Base-by-base conservation (phyloP, 2,888 invertebrate genomes). In the Anthoptus insignis region DNA sequence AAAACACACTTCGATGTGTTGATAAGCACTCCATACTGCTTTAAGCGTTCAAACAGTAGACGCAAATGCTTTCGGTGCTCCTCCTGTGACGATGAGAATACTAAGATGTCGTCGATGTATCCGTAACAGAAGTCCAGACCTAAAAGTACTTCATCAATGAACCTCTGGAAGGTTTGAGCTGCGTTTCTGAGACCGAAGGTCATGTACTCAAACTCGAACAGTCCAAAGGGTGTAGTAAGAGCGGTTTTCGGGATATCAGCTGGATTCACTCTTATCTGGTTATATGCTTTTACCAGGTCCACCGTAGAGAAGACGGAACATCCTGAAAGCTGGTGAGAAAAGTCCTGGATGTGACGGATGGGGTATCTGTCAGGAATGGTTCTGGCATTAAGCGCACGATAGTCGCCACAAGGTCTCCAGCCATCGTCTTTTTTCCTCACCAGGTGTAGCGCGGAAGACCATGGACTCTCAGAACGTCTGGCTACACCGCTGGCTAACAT, bases 111-210 rank as follows among this genome's bases (percentile, higher is more conserved):
- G n/a, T 37, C 37, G 11, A 37, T 11, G 37, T 37, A 37, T n/a
- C 37, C 11, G 11, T 7, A 37, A n/a, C 37, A 37, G n/a, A 37
- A 37, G n/a, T 37, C 37, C n/a, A 37, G 11, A 3, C 37, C 37
- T 37, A 5, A 13, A 3, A 37, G 37, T n/a, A 37, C 27, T 77
- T 27, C 27, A 27, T 27, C 47, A 81, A 82, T 37, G 37, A 37
- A 37, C 1, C 81, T 70, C 53, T 85, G 83, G 64, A 87, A 77
- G 0, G 82, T 81, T 57, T 85, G 83, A 0, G 78, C 82, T 0
- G 86, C 84, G 56, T 88, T 87, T 0, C 81, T 58, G 0, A 88
- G 71, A 2, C 86, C 84, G 21, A 86, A 87, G 0, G 71, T 68
- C 79, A 81, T 78, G 6, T 29, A 59, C 73, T 0, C 77, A 27